Conservation (phyloP, 2,888 invertebrate species). For the Thecocarcelia acutangulata region DNA sequence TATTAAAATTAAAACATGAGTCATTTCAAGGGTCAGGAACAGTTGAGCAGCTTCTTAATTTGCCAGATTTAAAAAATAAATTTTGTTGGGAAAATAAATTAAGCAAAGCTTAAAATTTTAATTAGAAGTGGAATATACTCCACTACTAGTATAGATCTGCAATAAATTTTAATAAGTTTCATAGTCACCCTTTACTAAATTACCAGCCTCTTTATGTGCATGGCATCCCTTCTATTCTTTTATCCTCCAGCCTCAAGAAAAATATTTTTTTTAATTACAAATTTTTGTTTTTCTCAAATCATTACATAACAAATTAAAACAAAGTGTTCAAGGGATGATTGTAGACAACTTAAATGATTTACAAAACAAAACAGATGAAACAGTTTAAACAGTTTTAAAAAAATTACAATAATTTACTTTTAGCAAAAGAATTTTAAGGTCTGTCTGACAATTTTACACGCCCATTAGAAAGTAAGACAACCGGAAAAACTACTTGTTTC, state of each 20-base stretch:
- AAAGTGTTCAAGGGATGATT: slow-evolving; percentile 40
- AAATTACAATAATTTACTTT: slow-evolving; percentile 52
- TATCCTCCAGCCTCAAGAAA: not conserved
- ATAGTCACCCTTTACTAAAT: not conserved
- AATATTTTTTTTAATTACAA: slow-evolving; percentile 14
- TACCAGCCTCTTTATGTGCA: not conserved
- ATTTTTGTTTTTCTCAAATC: not conserved
- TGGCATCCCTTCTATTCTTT: not conserved
- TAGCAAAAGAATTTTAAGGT: no score
- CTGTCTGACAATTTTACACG: slow-evolving; percentile 46
- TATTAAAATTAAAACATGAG: no score
- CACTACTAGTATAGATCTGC: no score
- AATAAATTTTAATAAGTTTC: not conserved
- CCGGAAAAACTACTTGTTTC: slow-evolving; percentile 61
- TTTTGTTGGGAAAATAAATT: not conserved
- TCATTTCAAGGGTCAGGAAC: no score
- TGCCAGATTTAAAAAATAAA: no score
- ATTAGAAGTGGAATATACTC: slow-evolving; percentile 1
- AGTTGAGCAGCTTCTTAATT: no score
- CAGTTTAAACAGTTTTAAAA: slow-evolving; percentile 42
- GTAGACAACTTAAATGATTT: slow-evolving; percentile 25
- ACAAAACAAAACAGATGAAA: slow-evolving; percentile 12
- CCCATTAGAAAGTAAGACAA: slow-evolving; percentile 50
- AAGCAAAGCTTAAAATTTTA: slow-evolving; percentile 3
- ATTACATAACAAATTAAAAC: not conserved